Evolutionary conservation across 2,888 invertebrate species (phyloP).

Genomic region (Oxycera nigricornis): DNA sequence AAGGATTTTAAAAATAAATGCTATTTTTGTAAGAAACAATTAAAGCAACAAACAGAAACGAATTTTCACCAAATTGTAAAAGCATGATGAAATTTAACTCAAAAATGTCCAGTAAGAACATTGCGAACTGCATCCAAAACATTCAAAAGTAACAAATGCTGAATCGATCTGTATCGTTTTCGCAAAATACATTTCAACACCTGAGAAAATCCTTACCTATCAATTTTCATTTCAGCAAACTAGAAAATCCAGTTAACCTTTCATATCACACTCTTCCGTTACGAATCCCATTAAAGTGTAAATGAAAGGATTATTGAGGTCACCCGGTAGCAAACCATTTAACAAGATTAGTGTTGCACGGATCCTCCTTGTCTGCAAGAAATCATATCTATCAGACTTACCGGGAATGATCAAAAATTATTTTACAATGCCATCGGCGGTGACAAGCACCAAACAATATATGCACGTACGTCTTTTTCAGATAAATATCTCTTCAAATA

Average conservation of each 20-base stretch:
- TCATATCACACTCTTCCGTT: not conserved
- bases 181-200: no score
- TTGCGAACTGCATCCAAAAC: no score
- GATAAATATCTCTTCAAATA: not conserved
- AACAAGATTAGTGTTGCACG: constrained; percentile 12
- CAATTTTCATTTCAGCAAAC: no score
- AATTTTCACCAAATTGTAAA: no score
- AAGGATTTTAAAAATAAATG: no score
- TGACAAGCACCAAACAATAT: not conserved
- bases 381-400: constrained; percentile 26
- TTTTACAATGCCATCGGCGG: not conserved
- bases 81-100: no score
- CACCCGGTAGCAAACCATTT: constrained; percentile 15
- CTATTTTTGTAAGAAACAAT: no score
- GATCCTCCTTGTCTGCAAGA: not conserved
- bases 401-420: not conserved
- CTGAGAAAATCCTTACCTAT: no score
- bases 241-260: constrained; percentile 25
- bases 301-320: constrained; percentile 31
- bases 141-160: no score
- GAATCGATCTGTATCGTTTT: no score
- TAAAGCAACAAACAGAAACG: no score
- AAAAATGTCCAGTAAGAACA: no score
- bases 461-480: not conserved
- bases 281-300: constrained; percentile 25